phyloP scores from a whole-genome alignment of 2,113 vertebrate genomes.

The Turdus rufiventris region DNA sequence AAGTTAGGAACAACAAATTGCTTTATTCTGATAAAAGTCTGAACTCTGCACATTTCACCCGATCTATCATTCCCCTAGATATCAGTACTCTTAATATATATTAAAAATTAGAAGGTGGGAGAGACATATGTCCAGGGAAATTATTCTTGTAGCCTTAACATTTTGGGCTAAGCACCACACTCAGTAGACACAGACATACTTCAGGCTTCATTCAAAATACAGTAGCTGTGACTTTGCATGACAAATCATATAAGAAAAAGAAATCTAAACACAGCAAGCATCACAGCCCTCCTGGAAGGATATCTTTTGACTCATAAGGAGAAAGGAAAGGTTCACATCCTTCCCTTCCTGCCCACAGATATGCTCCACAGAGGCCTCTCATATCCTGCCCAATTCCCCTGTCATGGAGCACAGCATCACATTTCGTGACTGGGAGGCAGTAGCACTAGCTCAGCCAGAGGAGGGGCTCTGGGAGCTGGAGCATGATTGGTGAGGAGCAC shows the following conservation, averaged over 20 bases:
- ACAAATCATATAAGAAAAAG: not conserved
- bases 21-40: not conserved
- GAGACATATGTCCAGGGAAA: not conserved
- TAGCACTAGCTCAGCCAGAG: not conserved
- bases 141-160: not conserved
- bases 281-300: not conserved
- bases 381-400: not conserved
- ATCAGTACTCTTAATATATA: not conserved
- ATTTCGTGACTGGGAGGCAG: not conserved
- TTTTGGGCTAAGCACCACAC: not conserved
- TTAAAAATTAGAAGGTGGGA: not conserved
- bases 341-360: not conserved
- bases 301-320: not conserved
- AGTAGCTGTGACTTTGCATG: not conserved
- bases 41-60: not conserved
- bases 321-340: constrained; percentile 18
- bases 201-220: not conserved
- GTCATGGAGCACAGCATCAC: not conserved
- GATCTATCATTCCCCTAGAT: not conserved
- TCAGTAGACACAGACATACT: not conserved
- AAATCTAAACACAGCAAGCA: not conserved
- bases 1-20: not conserved
- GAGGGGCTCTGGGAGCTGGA: not conserved
- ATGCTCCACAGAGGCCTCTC: not conserved
- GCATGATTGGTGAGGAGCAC: rapidly evolving